Evolutionary conservation across 1,140 invertebrate genomes (phyloP).

Genomic region (Fragariocoptes setiger): DNA sequence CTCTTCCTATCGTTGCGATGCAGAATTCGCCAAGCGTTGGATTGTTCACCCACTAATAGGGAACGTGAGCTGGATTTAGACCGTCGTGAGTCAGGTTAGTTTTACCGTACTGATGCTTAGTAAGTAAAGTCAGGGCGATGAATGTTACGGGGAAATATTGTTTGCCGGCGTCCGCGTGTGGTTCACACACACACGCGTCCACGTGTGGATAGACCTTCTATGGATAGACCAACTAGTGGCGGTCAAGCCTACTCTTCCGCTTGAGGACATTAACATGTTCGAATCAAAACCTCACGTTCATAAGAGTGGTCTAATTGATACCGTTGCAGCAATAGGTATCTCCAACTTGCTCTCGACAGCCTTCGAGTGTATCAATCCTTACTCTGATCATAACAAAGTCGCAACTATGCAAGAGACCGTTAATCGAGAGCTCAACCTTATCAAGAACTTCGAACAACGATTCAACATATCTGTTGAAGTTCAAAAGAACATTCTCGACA

Average conservation of each 20-base stretch:
- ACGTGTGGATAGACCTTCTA: no score
- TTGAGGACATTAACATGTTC: no score
- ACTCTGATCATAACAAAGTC: background rate
- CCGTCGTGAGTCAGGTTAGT: constrained; percentile 44
- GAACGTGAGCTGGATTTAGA: constrained; percentile 45
- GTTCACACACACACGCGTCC: no score
- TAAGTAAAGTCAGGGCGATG: no score
- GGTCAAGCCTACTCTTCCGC: no score
- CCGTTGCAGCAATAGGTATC: no score
- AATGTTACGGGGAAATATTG: no score
- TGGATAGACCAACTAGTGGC: no score
- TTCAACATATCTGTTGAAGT: background rate
- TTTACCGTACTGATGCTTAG: no score
- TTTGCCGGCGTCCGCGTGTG: no score
- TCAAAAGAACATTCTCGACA: background rate
- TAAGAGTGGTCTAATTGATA: no score
- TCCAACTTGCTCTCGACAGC: background rate
- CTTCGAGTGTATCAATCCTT: background rate
- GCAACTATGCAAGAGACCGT: background rate
- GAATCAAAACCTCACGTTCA: no score
- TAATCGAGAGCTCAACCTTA: background rate
- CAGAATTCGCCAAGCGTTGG: constrained; percentile 47
- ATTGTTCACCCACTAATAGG: constrained; percentile 33
- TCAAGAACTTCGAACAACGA: background rate
- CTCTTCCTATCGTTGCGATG: constrained; percentile 56